Percentiles rank a stretch among this genome's conserved stretches.
Evolutionary conservation across 1,140 invertebrate species (phyloP).

Genomic region (Drosophila punjabiensis): DNA sequence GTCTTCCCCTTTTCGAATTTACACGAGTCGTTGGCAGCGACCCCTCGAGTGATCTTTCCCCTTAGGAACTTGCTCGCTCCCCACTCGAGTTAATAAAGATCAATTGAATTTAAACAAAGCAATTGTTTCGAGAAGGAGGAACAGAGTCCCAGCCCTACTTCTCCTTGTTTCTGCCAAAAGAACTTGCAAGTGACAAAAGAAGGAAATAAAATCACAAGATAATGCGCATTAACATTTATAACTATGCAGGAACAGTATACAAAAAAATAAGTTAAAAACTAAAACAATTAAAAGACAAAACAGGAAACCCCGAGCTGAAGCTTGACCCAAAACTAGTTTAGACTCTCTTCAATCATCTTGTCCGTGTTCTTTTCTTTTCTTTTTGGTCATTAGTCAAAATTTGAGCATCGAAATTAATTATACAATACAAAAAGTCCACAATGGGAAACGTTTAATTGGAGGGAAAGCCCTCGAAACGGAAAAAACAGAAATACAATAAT

Average conservation of each 20-base stretch:
- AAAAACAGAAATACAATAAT: conserved; percentile 22
- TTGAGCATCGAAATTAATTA: conserved; percentile 69
- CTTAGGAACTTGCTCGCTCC: background rate
- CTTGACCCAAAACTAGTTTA: conserved; percentile 24
- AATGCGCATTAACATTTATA: conserved; percentile 77
- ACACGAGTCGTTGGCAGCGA: conserved; percentile 62
- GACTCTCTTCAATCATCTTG: conserved; percentile 49
- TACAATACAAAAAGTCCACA: conserved; percentile 55
- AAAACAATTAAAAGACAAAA: conserved; percentile 68
- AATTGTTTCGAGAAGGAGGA: conserved; percentile 23
- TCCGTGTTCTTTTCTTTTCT: conserved; percentile 10
- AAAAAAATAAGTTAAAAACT: conserved; percentile 53
- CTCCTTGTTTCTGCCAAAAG: conserved; percentile 3
- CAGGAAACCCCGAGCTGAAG: conserved; percentile 56
- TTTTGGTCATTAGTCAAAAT: conserved; percentile 77
- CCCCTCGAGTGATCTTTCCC: conserved; percentile 45
- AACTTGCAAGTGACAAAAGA: conserved; percentile 84
- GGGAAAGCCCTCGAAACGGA: conserved; percentile 63
- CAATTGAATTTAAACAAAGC: conserved; percentile 83
- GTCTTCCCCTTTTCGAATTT: conserved; percentile 39
- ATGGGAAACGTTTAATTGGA: conserved; percentile 75
- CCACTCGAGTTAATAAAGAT: conserved; percentile 71
- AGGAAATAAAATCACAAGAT: conserved; percentile 60
- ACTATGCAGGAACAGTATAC: no score
- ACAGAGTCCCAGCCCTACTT: background rate